These are phyloP conservation scores for Clunio marinus DNA, from an alignment of 2,888 invertebrate species.

Conservation along the genomic window DNA sequence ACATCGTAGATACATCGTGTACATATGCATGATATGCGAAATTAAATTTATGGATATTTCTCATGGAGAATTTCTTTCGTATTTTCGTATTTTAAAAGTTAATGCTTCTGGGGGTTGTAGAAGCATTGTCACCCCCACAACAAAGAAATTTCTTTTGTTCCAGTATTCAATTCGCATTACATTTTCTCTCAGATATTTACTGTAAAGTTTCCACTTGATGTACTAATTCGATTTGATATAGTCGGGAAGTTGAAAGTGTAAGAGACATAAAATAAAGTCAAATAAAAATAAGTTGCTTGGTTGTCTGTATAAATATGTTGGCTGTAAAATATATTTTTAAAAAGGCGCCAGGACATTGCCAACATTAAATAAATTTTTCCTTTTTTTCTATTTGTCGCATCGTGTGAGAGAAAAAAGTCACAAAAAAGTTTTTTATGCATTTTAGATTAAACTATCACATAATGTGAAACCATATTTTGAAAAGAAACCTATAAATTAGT, in stretches of 20 bases:
- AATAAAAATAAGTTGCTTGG: background rate
- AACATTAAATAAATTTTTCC: too few species aligned
- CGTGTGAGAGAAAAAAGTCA: background rate
- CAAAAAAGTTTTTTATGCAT: slow-evolving; percentile 15
- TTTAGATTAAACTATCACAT: background rate
- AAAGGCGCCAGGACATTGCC: slow-evolving; percentile 17
- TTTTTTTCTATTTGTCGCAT: background rate
- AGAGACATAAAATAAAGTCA: background rate
- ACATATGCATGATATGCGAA: slow-evolving; percentile 18
- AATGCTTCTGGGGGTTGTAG: background rate
- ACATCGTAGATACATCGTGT: background rate
- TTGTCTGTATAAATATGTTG: slow-evolving; percentile 9
- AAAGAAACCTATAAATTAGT: slow-evolving; percentile 27
- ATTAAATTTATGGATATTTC: slow-evolving; percentile 26
- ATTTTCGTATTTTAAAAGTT: too few species aligned
- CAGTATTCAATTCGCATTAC: background rate
- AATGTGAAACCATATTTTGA: slow-evolving; percentile 10
- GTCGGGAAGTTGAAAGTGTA: slow-evolving; percentile 14
- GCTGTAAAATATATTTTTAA: background rate
- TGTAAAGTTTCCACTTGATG: slow-evolving; percentile 28
- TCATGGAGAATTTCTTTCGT: slow-evolving; percentile 2
- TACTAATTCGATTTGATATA: slow-evolving; percentile 34
- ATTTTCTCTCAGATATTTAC: background rate
- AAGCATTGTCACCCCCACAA: background rate
- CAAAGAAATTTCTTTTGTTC: background rate